Percentiles rank a stretch among this genome's conserved stretches.
Evolutionary conservation across 1,140 invertebrate species (phyloP).

Genomic region (Epicauta chinensis): DNA sequence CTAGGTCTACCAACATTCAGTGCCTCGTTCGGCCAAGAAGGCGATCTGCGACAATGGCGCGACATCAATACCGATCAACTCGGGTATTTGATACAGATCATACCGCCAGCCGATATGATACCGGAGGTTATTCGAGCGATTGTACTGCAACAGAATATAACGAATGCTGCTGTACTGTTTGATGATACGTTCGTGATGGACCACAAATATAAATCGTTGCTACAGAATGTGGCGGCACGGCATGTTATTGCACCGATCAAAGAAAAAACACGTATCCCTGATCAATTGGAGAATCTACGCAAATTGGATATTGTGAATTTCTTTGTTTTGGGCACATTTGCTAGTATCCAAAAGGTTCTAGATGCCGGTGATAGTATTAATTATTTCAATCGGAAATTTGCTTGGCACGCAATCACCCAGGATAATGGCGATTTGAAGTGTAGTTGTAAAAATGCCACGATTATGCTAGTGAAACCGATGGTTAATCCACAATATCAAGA

Average conservation of each 20-base stretch:
- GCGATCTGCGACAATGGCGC: conserved; percentile 74
- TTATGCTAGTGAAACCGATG: conserved; percentile 60
- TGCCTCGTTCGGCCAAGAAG: conserved; percentile 74
- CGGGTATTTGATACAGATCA: conserved; percentile 66
- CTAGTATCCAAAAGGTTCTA: conserved; percentile 63
- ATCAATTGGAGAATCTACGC: conserved; percentile 63
- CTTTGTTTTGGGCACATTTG: conserved; percentile 68
- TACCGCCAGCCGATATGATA: conserved; percentile 76
- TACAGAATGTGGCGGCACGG: conserved; percentile 80
- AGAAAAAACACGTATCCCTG: conserved; percentile 48
- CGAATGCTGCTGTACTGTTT: conserved; percentile 84
- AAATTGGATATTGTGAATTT: conserved; percentile 84
- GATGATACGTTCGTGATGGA: conserved; percentile 77
- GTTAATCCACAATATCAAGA: conserved; percentile 54
- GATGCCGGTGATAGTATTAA: conserved; percentile 37
- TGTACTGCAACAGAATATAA: conserved; percentile 74
- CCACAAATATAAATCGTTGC: conserved; percentile 83
- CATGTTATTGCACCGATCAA: conserved; percentile 69
- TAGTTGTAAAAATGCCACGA: conserved; percentile 60
- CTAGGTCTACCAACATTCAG: conserved; percentile 76
- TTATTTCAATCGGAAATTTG: conserved; percentile 47
- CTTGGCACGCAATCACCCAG: conserved; percentile 62
- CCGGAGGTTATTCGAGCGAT: conserved; percentile 75
- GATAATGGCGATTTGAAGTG: conserved; percentile 62
- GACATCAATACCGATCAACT: conserved; percentile 59